Conservation (phyloP, 2,113 vertebrate species). For the Macquaria ambigua region DNA sequence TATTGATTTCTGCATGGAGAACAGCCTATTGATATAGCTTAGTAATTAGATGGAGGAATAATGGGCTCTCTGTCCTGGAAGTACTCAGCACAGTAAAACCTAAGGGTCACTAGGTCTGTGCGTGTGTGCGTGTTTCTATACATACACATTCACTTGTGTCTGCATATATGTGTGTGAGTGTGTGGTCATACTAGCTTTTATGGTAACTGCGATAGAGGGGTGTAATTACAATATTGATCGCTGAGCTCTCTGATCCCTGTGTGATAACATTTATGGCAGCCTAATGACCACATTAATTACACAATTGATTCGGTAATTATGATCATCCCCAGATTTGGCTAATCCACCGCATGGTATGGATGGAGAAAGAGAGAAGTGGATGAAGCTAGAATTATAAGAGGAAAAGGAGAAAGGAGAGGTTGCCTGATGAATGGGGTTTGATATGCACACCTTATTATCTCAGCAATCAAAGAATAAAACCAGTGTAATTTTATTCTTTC, state of each 20-base stretch:
- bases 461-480: slow-evolving; percentile 41
- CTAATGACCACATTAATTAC: slow-evolving; percentile 81
- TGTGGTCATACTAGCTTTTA: slow-evolving; percentile 52
- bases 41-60: slow-evolving; percentile 73
- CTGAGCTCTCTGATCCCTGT: slow-evolving; percentile 59
- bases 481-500: slow-evolving; percentile 23
- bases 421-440: slow-evolving; percentile 14
- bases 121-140: background rate
- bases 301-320: slow-evolving; percentile 79
- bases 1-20: slow-evolving; percentile 65
- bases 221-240: slow-evolving; percentile 76
- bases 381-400: slow-evolving; percentile 27
- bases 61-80: slow-evolving; percentile 51
- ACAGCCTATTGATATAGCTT: slow-evolving; percentile 60
- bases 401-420: slow-evolving; percentile 18
- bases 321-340: slow-evolving; percentile 68
- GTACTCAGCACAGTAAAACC: slow-evolving; percentile 47
- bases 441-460: slow-evolving; percentile 22
- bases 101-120: slow-evolving; percentile 33
- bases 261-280: slow-evolving; percentile 79
- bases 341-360: slow-evolving; percentile 50
- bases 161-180: background rate
- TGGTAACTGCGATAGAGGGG: slow-evolving; percentile 43
- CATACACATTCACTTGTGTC: background rate
- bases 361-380: background rate